Base-by-base conservation (phyloP, 1,140 invertebrate genomes). In the Drosophila orosa region DNA sequence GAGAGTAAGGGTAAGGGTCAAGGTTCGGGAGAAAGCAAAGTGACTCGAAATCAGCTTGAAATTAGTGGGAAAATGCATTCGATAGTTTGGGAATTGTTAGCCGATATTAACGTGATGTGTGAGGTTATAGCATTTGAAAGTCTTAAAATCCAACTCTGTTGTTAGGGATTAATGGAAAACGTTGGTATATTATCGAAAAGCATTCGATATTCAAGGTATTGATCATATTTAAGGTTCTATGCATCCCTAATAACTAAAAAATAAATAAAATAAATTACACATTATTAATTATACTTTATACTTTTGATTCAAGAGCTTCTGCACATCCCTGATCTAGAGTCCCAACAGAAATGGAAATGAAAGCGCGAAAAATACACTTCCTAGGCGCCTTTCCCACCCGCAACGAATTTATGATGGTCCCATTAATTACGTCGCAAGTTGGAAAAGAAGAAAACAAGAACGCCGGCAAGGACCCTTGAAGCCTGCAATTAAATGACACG, bases 401-500 rank as follows among this genome's bases (percentile, higher is more conserved):
- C 24, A 39, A 62, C 76, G 74, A 78, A 89, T 84, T 84, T 87
- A 89, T 87, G 84, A 89, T 83, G 80, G 68, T 31, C 69, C 83
- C 84, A 89, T 89, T 89, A 89, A 89, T 89, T 80, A 89, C 80
- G 75, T 39, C 31, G 33, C 61, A 40, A 60, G 48, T 37, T 54
- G 60, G 47, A 54, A 22, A 59, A 52, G 37, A 33, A n/a, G 3
- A n/a, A n/a, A 15, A 29, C 12, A 17, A 12, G 9, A 48, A 29
- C n/a, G 27, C 29, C 15, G 44, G 35, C 62, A 55, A 80, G 61
- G 63, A 72, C 82, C 78, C 82, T 81, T 66, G 61, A 86, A 75
- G 62, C 59, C 59, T 61, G 82, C 79, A 86, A 86, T 86, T 86
- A 86, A 86, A 86, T 72, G 78, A 83, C 82, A 86, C 71, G 83